A percentile compares a stretch with the other conserved stretches of the same genome.
These are phyloP conservation scores for Mellivora capensis DNA, from an alignment of 2,113 vertebrate genomes.

Conservation along the genomic window DNA sequence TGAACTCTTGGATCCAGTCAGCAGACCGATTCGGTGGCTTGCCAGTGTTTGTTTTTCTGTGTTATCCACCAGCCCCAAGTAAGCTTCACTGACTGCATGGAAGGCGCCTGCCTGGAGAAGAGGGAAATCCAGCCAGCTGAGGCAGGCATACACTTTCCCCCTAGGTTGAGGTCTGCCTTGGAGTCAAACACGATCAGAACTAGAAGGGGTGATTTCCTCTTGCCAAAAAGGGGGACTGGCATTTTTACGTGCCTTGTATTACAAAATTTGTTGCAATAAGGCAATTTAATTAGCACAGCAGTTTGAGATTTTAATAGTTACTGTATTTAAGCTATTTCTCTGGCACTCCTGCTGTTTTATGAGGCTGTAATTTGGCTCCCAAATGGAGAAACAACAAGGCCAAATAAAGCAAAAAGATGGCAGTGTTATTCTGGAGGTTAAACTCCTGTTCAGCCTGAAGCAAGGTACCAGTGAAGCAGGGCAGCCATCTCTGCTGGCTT, in stretches of 20 bases:
- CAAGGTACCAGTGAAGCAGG: background rate
- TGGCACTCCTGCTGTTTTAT: conserved; percentile 71
- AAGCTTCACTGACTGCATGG: background rate
- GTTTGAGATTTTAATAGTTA: conserved; percentile 74
- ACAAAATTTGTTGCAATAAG: conserved; percentile 73
- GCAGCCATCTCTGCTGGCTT: background rate
- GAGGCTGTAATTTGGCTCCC: conserved; percentile 74
- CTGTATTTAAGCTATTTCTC: conserved; percentile 79
- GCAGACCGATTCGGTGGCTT: background rate
- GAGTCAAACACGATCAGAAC: background rate
- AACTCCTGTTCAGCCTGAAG: background rate
- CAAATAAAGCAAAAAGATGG: conserved; percentile 70
- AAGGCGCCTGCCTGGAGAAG: background rate
- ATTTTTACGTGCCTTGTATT: conserved; percentile 71
- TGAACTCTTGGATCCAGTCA: background rate
- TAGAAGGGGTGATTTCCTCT: background rate
- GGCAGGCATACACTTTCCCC: background rate
- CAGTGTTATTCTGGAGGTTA: conserved; percentile 62
- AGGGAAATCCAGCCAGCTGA: background rate
- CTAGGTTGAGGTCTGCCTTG: background rate
- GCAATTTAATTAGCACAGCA: conserved; percentile 75
- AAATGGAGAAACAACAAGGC: conserved; percentile 74
- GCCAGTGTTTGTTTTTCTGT: background rate
- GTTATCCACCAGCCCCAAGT: background rate
- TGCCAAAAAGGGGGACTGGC: conserved; percentile 27